These are phyloP conservation scores for Euura lappo DNA, from an alignment of 1,140 invertebrate genomes.

Conservation along the genomic window DNA sequence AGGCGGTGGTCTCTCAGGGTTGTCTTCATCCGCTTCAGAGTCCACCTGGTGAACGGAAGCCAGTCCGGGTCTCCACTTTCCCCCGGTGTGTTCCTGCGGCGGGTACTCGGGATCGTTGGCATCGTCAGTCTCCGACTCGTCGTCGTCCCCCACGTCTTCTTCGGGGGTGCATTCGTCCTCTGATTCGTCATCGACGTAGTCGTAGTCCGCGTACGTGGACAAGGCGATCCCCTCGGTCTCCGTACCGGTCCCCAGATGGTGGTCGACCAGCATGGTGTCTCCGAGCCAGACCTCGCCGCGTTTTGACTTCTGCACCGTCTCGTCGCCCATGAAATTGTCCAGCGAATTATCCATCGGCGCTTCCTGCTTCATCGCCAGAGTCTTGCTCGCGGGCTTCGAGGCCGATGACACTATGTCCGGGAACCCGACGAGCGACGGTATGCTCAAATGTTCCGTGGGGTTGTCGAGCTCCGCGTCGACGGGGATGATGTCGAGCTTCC, in stretches of 20 bases:
- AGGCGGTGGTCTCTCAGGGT: conserved; percentile 61
- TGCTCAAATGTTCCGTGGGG: conserved; percentile 49
- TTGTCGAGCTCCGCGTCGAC: conserved; percentile 52
- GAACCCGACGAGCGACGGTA: conserved; percentile 55
- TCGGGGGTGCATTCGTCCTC: conserved; percentile 57
- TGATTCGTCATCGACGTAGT: conserved; percentile 64
- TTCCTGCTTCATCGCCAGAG: conserved; percentile 31
- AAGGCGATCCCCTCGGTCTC: conserved; percentile 37
- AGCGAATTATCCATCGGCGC: conserved; percentile 24
- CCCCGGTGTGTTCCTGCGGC: conserved; percentile 61
- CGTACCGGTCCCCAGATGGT: conserved; percentile 32
- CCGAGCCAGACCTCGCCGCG: conserved; percentile 39
- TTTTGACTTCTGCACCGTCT: conserved; percentile 35
- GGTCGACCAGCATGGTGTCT: conserved; percentile 48
- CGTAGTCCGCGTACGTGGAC: conserved; percentile 44
- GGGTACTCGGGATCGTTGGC: conserved; percentile 50
- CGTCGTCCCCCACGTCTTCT: conserved; percentile 47
- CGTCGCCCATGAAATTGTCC: conserved; percentile 31
- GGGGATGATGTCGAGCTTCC: conserved; percentile 35
- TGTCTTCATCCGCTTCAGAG: conserved; percentile 43
- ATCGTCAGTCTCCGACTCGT: conserved; percentile 53
- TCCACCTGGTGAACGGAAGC: conserved; percentile 34
- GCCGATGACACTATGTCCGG: conserved; percentile 44
- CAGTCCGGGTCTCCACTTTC: conserved; percentile 71
- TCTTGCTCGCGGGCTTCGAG: conserved; percentile 34